Conservation (phyloP, 2,113 vertebrate genomes). For the Montifringilla adamsi region DNA sequence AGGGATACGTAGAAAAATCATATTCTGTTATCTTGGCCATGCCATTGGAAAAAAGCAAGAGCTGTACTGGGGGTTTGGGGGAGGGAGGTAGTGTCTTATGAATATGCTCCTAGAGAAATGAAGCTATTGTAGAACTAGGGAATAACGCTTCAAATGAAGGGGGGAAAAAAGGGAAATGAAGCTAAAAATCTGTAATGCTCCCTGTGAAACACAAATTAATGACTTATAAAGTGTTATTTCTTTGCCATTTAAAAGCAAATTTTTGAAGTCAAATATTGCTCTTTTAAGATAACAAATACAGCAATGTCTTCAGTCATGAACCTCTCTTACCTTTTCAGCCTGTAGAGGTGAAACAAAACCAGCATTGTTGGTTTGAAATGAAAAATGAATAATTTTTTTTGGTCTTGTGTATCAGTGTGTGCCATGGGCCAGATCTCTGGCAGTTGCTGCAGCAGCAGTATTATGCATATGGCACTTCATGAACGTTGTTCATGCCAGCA, state of each 20-base stretch:
- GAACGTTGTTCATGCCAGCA: background rate
- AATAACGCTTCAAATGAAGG: background rate
- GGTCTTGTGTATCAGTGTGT: rapidly evolving
- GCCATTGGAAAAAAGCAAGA: background rate
- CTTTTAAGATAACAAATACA: background rate
- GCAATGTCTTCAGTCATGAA: background rate
- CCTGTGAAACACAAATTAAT: background rate
- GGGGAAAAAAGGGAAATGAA: rapidly evolving
- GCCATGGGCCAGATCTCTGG: background rate
- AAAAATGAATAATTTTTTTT: background rate
- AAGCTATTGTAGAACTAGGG: background rate
- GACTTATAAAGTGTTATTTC: background rate
- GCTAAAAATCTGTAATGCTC: background rate
- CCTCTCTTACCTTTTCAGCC: background rate
- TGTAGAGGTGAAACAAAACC: background rate
- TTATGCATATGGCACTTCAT: background rate
- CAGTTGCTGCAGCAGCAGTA: background rate
- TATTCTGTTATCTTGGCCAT: background rate
- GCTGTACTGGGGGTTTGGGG: background rate
- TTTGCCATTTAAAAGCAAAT: background rate
- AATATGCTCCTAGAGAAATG: background rate
- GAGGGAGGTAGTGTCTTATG: background rate
- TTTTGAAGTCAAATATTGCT: background rate
- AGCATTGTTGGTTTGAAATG: background rate
- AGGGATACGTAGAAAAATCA: background rate